Base-by-base conservation (phyloP, 2,888 invertebrate genomes). In the Eudasyphora cyanicolor region DNA sequence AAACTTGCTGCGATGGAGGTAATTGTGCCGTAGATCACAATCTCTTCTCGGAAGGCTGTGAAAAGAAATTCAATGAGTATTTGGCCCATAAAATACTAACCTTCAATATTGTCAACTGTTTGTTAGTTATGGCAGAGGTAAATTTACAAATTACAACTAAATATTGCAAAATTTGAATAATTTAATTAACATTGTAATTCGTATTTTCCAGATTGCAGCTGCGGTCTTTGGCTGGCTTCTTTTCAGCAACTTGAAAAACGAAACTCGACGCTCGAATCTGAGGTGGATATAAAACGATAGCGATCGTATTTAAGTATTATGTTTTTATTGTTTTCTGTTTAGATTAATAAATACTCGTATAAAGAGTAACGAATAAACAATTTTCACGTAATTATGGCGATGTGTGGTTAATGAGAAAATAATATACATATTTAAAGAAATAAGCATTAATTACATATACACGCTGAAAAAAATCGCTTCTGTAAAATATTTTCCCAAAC, bases 51-150 rank as follows among this genome's bases (percentile, higher is more conserved):
- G 86, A 86, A 12, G 90, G 90, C n/a, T 90, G 90, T 74, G 88
- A 89, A 76, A 69, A 79, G 6, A 87, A 89, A 71, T 91, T 91
- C 64, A 86, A 87, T 2, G 89, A 89, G 14, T 90, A 91, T 82
- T 82, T 90, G 60, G 86, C 89, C 7, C 86, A 83, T 17, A 89
- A 91, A 79, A 85, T 90, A 42, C 57, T 89, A 67, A 86, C 88
- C 1, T 91, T 90, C 35, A 87, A 88, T 21, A 88, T 91, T 57
- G 87, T 90, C 17, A 88, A 88, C 79, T 88, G 87, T 87, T 79
- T 91, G 69, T 86, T 90, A 0, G 86, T 91, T 69, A 57, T 90
- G 17, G 88, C 86, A 42, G 91, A 90, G 88, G 91, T 90, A 62
- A 80, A 35, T 45, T 1, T 49, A 2, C 27, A n/a, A n/a, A n/a